Evolutionary conservation across 2,113 vertebrate genomes (phyloP).

Genomic region (Microtus oregoni): DNA sequence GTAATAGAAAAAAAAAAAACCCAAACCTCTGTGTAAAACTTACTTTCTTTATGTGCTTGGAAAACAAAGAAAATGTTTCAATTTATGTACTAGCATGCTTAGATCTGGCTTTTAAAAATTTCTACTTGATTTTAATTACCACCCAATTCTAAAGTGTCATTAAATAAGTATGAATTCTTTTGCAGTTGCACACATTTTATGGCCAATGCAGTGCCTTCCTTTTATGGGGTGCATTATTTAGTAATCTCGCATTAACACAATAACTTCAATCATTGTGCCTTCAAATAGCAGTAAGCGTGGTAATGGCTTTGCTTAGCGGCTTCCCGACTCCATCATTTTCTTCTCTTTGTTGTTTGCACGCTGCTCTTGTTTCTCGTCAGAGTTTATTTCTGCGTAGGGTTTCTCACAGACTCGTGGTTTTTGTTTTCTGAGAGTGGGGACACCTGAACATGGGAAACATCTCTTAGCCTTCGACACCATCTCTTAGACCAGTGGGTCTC

Average conservation of each 20-base stretch:
- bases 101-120: slow-evolving; percentile 73
- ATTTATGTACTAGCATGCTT: slow-evolving; percentile 73
- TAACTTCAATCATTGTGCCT: slow-evolving; percentile 81
- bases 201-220: slow-evolving; percentile 67
- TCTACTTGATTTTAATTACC: slow-evolving; percentile 77
- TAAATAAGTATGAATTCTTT: slow-evolving; percentile 78
- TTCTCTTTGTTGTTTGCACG: slow-evolving; percentile 52
- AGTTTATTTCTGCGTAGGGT: not conserved
- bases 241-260: slow-evolving; percentile 79
- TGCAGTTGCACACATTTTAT: slow-evolving; percentile 74
- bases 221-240: slow-evolving; percentile 82
- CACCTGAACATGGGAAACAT: not conserved
- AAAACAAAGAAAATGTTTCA: slow-evolving; percentile 81
- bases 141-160: slow-evolving; percentile 72
- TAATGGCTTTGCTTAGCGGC: slow-evolving; percentile 66
- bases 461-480: not conserved
- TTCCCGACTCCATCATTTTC: slow-evolving; percentile 27
- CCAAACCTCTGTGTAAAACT: slow-evolving; percentile 57
- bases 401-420: not conserved
- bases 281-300: slow-evolving; percentile 78
- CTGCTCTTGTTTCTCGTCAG: slow-evolving; percentile 30
- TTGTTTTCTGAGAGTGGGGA: not conserved
- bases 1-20: not conserved
- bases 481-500: not conserved
- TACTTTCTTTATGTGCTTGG: slow-evolving; percentile 68